These are phyloP conservation scores for Peribatodes rhomboidaria DNA, from an alignment of 2,888 invertebrate genomes.

Conservation along the genomic window DNA sequence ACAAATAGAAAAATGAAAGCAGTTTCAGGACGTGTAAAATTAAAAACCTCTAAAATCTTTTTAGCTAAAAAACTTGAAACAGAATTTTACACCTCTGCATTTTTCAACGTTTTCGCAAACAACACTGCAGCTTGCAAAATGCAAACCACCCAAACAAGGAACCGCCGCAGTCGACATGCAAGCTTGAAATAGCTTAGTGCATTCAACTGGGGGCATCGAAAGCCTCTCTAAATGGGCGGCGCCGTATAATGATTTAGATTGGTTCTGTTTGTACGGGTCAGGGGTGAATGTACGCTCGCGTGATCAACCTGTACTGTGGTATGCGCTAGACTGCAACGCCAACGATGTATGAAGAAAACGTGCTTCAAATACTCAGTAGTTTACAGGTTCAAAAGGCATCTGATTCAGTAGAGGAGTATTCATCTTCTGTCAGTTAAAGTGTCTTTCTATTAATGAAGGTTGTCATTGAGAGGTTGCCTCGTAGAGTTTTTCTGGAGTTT, in stretches of 20 bases:
- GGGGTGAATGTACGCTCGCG: conserved; percentile 79
- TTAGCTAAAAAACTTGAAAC: not conserved
- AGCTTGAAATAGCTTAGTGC: conserved; percentile 48
- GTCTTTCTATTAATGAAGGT: too few relatives aligned
- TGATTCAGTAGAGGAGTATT: too few relatives aligned
- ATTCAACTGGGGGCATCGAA: conserved; percentile 51
- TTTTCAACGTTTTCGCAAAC: conserved; percentile 1
- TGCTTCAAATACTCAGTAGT: conserved; percentile 12
- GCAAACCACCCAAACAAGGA: conserved; percentile 8
- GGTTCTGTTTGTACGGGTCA: conserved; percentile 75
- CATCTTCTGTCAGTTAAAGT: too few relatives aligned
- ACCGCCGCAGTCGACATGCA: conserved; percentile 28
- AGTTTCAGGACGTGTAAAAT: too few relatives aligned
- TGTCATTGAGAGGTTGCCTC: too few relatives aligned
- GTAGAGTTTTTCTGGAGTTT: too few relatives aligned
- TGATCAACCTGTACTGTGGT: conserved; percentile 68
- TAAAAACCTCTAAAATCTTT: not conserved
- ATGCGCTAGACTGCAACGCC: conserved; percentile 71
- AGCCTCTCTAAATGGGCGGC: conserved; percentile 34
- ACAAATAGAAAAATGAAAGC: too few relatives aligned
- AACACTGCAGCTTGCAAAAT: conserved; percentile 14
- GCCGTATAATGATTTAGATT: conserved; percentile 55
- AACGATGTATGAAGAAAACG: conserved; percentile 61
- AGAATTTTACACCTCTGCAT: not conserved
- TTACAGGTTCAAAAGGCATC: not conserved